Conservation (phyloP, 1,140 invertebrate genomes). For the Palaemon carinicauda region DNA sequence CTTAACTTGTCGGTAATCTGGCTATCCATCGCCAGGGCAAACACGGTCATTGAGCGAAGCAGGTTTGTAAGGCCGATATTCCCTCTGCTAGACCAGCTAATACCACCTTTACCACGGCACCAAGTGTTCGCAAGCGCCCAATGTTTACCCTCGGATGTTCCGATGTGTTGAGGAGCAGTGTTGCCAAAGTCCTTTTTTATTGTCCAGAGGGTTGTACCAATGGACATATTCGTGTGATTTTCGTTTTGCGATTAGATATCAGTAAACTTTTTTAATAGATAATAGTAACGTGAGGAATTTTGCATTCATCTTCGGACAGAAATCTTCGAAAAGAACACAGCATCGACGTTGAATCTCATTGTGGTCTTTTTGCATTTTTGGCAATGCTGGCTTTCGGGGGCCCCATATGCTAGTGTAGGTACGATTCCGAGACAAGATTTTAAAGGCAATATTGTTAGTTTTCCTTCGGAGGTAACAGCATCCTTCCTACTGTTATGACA, state of each 20-base stretch:
- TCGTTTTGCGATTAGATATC: too few relatives aligned
- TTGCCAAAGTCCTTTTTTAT: background rate
- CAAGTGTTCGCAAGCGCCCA: constrained; percentile 28
- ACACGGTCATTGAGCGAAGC: constrained; percentile 21
- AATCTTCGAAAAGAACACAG: too few relatives aligned
- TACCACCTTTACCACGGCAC: background rate
- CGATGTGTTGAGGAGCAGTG: constrained; percentile 20
- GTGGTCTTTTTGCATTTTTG: background rate
- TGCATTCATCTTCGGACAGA: background rate
- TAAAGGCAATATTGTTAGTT: constrained; percentile 41
- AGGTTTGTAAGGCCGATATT: constrained; percentile 8
- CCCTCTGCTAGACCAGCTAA: background rate
- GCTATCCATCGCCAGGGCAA: constrained; percentile 28
- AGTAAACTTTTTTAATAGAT: too few relatives aligned
- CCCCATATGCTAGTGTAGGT: constrained; percentile 27
- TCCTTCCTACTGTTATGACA: background rate
- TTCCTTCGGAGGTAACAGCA: constrained; percentile 24
- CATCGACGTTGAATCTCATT: too few relatives aligned
- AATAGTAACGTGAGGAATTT: background rate
- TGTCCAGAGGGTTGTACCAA: too few relatives aligned
- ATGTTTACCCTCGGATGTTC: constrained; percentile 34
- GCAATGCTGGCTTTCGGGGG: background rate
- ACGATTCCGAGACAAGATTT: constrained; percentile 33
- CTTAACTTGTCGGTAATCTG: constrained; percentile 38
- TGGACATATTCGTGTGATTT: too few relatives aligned